Evolutionary conservation across 1,140 invertebrate genomes (phyloP).

Genomic region (Papilio aristodemus): DNA sequence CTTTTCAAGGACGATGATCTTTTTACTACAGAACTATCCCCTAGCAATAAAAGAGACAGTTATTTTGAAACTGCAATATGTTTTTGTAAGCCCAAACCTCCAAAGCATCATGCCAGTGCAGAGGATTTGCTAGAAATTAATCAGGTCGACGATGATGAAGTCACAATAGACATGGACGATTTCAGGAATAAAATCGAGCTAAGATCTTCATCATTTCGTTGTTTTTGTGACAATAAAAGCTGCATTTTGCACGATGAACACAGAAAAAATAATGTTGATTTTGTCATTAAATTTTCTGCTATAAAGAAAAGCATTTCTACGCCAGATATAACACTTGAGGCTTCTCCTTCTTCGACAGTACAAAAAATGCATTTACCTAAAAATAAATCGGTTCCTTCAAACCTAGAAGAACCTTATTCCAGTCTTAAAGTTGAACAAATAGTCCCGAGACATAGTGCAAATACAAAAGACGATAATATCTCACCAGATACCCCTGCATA

Average conservation of each 20-base stretch:
- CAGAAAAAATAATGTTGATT: conserved; percentile 53
- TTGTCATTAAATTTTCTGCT: conserved; percentile 71
- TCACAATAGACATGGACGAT: conserved; percentile 59
- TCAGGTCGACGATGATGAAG: conserved; percentile 53
- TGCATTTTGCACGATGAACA: conserved; percentile 68
- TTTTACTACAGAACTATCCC: conserved; percentile 51
- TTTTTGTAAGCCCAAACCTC: conserved; percentile 68
- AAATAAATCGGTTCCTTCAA: conserved; percentile 65
- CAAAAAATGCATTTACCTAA: conserved; percentile 52
- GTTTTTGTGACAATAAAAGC: conserved; percentile 67
- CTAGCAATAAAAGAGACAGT: conserved; percentile 60
- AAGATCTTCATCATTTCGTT: conserved; percentile 64
- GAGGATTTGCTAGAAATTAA: conserved; percentile 68
- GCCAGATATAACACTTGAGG: conserved; percentile 66
- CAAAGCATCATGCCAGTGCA: conserved; percentile 70
- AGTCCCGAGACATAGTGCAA: conserved; percentile 35
- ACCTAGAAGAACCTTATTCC: conserved; percentile 69
- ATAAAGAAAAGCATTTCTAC: conserved; percentile 75
- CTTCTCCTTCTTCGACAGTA: conserved; percentile 58
- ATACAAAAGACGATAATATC: not conserved
- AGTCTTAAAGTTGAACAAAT: conserved; percentile 59
- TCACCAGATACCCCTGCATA: conserved; percentile 41
- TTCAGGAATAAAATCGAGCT: conserved; percentile 58
- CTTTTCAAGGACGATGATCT: conserved; percentile 57
- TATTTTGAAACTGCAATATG: conserved; percentile 74